phyloP scores from a whole-genome alignment of 2,113 vertebrate genomes.

The Mugil cephalus region DNA sequence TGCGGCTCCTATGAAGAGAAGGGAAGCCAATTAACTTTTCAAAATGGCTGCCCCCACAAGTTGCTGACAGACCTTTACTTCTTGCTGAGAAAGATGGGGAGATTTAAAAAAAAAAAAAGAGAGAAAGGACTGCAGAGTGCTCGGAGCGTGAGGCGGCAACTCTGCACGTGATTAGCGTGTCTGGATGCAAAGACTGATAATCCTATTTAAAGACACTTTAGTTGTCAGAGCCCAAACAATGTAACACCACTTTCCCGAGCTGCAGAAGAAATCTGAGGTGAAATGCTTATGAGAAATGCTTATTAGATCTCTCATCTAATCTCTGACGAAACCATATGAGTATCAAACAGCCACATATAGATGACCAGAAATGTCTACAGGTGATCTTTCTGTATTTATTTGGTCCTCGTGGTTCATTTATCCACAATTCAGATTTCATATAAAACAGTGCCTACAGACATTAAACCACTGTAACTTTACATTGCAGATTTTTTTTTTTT shows the following conservation, averaged over 20 bases:
- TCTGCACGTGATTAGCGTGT: constrained; percentile 65
- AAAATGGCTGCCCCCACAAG: constrained; percentile 64
- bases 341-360: not conserved
- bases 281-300: constrained; percentile 39
- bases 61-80: constrained; percentile 53
- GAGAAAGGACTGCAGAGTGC: constrained; percentile 55
- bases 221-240: constrained; percentile 70
- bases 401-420: not conserved
- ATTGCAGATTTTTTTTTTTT: no score
- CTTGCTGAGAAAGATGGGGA: constrained; percentile 34
- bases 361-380: not conserved
- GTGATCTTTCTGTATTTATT: not conserved
- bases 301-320: no score
- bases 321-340: constrained; percentile 11
- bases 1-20: constrained; percentile 55
- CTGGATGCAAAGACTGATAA: constrained; percentile 65
- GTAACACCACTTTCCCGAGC: constrained; percentile 38
- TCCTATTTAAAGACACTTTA: constrained; percentile 78
- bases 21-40: constrained; percentile 77
- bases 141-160: constrained; percentile 67
- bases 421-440: not conserved
- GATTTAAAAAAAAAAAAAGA: constrained; percentile 43
- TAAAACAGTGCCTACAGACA: not conserved
- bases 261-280: constrained; percentile 15
- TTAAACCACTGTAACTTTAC: no score